Percentiles rank a stretch among this genome's conserved stretches.
Evolutionary conservation across 2,113 vertebrate genomes (phyloP).

Genomic region (Proterorhinus semilunaris): DNA sequence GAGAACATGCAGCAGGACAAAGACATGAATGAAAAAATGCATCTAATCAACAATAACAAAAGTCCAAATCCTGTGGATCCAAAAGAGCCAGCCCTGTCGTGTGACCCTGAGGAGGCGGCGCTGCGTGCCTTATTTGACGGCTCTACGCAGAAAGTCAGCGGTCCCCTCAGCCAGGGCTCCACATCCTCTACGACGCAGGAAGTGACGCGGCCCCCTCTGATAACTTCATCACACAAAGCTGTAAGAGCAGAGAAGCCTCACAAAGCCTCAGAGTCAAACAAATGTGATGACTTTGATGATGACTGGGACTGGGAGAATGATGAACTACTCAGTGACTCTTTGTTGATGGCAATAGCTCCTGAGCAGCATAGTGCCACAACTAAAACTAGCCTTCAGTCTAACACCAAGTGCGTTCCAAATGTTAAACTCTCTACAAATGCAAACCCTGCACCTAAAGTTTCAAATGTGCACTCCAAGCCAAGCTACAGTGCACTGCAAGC

Average conservation of each 20-base stretch:
- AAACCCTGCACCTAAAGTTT: conserved; percentile 8
- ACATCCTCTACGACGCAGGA: conserved; percentile 61
- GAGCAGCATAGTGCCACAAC: conserved; percentile 8
- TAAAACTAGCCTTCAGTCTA: conserved; percentile 7
- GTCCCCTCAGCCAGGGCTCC: conserved; percentile 79
- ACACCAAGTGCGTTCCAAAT: conserved; percentile 33
- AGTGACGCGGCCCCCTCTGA: conserved; percentile 1
- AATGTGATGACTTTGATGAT: conserved; percentile 78
- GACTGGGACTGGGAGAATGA: conserved; percentile 81
- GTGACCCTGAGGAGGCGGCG: conserved; percentile 77
- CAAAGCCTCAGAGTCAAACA: conserved; percentile 14
- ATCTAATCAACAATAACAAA: conserved; percentile 14
- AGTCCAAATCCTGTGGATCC: not conserved
- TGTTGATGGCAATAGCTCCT: conserved; percentile 76
- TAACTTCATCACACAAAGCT: not conserved
- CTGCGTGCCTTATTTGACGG: conserved; percentile 89
- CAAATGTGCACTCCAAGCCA: conserved; percentile 16
- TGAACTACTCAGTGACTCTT: conserved; percentile 82
- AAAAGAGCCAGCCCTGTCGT: conserved; percentile 33
- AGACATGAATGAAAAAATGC: conserved; percentile 63
- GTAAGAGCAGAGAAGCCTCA: no score
- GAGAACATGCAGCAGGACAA: conserved; percentile 84
- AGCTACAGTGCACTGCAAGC: conserved; percentile 35
- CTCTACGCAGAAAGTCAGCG: conserved; percentile 84
- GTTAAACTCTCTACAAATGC: conserved; percentile 18